These are phyloP conservation scores for Epistrophe grossulariae DNA, from an alignment of 2,888 invertebrate genomes.

Conservation along the genomic window DNA sequence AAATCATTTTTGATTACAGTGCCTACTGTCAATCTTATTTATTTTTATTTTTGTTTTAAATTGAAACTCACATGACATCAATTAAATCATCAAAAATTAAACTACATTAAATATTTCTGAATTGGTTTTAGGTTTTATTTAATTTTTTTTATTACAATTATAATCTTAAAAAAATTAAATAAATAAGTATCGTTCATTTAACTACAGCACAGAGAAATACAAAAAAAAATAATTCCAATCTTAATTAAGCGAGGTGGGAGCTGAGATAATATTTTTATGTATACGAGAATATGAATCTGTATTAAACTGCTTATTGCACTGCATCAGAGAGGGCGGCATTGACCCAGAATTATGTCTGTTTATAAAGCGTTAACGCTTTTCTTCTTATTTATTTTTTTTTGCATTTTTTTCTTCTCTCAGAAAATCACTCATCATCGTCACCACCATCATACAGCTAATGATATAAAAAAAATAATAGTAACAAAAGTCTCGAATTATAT, in stretches of 20 bases:
- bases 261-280: background rate
- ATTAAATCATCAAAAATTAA: conserved; percentile 56
- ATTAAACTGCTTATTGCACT: conserved; percentile 38
- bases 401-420: conserved; percentile 20
- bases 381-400: conserved; percentile 9
- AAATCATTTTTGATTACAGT: conserved; percentile 18
- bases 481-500: conserved; percentile 3
- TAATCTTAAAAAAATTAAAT: background rate
- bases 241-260: conserved; percentile 26
- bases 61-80: conserved; percentile 47
- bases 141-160: background rate
- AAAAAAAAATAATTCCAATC: conserved; percentile 1
- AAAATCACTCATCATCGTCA: conserved; percentile 31
- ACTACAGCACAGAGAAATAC: background rate
- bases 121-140: background rate
- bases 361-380: conserved; percentile 61
- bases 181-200: background rate
- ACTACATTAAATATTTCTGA: background rate
- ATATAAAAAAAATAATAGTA: background rate
- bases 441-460: background rate
- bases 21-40: background rate
- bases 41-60: conserved; percentile 10
- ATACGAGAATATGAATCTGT: background rate
- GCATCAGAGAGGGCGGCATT: conserved; percentile 62
- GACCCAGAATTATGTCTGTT: conserved; percentile 70